These are phyloP conservation scores for Minunthozetes semirufus DNA, from an alignment of 2,888 invertebrate species.

Conservation along the genomic window DNA sequence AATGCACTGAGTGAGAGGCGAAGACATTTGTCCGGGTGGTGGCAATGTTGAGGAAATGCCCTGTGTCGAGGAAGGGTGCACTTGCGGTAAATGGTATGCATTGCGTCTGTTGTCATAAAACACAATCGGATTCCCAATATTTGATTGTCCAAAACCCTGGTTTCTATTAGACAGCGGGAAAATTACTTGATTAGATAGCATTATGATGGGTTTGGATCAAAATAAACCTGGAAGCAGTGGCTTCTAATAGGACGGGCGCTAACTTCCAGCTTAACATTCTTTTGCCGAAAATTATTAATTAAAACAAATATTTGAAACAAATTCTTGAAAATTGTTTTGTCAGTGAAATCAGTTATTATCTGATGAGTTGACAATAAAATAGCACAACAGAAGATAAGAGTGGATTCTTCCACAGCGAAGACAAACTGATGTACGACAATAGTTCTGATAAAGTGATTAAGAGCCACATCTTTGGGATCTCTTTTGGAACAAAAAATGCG, in stretches of 20 bases:
- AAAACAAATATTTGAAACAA: not conserved
- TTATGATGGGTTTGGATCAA: not conserved
- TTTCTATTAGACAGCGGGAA: not conserved
- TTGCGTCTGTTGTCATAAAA: slow-evolving; percentile 27
- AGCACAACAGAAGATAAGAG: not conserved
- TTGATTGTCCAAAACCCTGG: not conserved
- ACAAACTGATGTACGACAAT: not conserved
- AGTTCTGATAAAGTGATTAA: not conserved
- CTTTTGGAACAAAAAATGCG: slow-evolving; percentile 10
- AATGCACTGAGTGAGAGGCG: slow-evolving; percentile 40
- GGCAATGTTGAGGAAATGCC: not conserved
- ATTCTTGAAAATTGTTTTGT: not conserved
- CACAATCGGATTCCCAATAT: not conserved
- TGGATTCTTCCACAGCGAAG: not conserved
- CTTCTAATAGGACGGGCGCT: slow-evolving; percentile 34
- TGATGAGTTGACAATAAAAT: not conserved
- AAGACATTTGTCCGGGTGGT: slow-evolving; percentile 3
- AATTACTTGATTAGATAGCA: not conserved
- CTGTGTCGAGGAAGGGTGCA: not conserved
- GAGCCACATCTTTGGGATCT: not conserved
- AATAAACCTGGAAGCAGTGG: slow-evolving; percentile 24
- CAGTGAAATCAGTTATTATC: not conserved
- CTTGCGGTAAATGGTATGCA: slow-evolving; percentile 20
- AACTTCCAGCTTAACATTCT: slow-evolving; percentile 32
- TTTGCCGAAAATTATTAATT: not conserved